Evolutionary conservation across 2,888 invertebrate genomes (phyloP).

Genomic region (Ferdinandea cuprea): DNA sequence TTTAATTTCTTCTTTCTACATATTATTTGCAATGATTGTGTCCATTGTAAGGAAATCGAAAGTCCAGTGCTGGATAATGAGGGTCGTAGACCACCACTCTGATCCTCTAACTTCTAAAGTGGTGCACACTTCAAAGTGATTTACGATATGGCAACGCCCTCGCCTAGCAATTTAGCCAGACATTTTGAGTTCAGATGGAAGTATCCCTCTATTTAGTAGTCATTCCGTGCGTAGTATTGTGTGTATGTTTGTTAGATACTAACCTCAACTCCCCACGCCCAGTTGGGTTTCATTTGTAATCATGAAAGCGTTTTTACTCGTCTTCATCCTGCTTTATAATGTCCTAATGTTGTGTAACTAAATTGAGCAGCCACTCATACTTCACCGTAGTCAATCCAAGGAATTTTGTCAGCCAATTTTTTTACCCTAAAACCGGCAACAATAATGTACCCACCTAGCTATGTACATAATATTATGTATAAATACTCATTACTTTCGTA

Average conservation of each 20-base stretch:
- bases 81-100: slow-evolving; percentile 68
- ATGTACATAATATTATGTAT: slow-evolving; percentile 1
- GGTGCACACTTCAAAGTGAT: slow-evolving; percentile 83
- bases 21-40: slow-evolving; percentile 60
- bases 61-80: slow-evolving; percentile 68
- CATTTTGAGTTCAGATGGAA: slow-evolving; percentile 73
- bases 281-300: slow-evolving; percentile 73
- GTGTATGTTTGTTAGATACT: slow-evolving; percentile 68
- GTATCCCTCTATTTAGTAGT: slow-evolving; percentile 73
- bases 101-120: slow-evolving; percentile 65
- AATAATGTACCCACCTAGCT: neutral
- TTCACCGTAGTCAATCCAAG: slow-evolving; percentile 41
- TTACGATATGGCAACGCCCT: slow-evolving; percentile 82
- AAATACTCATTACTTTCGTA: too few species aligned
- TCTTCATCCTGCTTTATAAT: slow-evolving; percentile 66
- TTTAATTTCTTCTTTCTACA: slow-evolving; percentile 44
- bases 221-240: slow-evolving; percentile 59
- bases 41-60: slow-evolving; percentile 71
- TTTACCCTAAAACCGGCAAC: slow-evolving; percentile 49
- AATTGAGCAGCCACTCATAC: slow-evolving; percentile 76
- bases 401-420: slow-evolving; percentile 66
- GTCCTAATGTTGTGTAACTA: slow-evolving; percentile 70
- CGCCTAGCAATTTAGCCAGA: slow-evolving; percentile 81
- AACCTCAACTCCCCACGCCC: slow-evolving; percentile 73
- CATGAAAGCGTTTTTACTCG: slow-evolving; percentile 74